Evolutionary conservation across 2,797 vertebrate genomes (phyloP).

Genomic region (Tolypeutes matacus): DNA sequence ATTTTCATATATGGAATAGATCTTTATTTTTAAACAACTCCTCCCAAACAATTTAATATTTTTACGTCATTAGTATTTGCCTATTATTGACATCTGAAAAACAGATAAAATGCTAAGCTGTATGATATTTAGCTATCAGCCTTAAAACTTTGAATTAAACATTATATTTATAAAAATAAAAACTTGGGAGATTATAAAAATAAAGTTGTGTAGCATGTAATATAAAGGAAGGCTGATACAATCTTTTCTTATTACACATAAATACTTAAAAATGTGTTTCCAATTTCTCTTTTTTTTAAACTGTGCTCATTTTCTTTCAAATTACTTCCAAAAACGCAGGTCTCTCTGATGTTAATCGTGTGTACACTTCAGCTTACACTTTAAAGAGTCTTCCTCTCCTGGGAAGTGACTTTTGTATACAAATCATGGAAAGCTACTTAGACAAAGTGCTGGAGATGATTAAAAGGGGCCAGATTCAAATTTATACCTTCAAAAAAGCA

Average conservation of each 20-base stretch:
- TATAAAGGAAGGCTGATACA: background rate
- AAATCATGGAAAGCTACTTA: constrained; percentile 85
- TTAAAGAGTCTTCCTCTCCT: constrained; percentile 82
- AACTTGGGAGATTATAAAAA: constrained; percentile 9
- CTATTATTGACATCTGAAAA: constrained; percentile 35
- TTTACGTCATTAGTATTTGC: constrained; percentile 3
- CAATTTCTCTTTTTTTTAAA: constrained; percentile 80
- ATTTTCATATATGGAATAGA: constrained; percentile 9
- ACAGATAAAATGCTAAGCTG: background rate
- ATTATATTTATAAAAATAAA: constrained; percentile 49
- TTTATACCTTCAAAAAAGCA: constrained; percentile 79
- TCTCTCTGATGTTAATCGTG: constrained; percentile 83
- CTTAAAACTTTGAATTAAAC: background rate
- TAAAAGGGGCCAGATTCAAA: constrained; percentile 83
- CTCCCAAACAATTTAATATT: background rate
- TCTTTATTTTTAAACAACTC: background rate
- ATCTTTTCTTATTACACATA: constrained; percentile 66
- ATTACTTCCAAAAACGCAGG: constrained; percentile 84
- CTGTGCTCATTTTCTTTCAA: constrained; percentile 81
- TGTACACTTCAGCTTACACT: constrained; percentile 83
- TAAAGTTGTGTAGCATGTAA: background rate
- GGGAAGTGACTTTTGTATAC: constrained; percentile 86
- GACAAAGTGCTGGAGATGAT: constrained; percentile 86
- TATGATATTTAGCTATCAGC: background rate
- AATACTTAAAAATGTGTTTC: constrained; percentile 83